phyloP scores from a whole-genome alignment of 2,888 invertebrate species.

The Lithosia quadra region DNA sequence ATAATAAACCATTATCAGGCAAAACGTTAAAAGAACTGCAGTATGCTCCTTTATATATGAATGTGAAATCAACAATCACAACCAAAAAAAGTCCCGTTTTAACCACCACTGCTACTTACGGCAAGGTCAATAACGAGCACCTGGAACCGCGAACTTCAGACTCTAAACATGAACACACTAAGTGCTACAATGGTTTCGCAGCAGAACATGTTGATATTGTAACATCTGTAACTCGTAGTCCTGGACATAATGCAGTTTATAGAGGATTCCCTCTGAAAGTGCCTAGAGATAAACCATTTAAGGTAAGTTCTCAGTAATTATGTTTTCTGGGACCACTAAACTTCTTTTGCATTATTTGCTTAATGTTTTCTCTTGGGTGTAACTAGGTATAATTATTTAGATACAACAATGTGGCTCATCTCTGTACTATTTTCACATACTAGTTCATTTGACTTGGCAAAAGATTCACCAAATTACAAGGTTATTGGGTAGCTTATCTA shows the following conservation, averaged over 20 bases:
- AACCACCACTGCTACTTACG: background rate
- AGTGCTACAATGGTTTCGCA: constrained; percentile 36
- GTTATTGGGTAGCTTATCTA: background rate
- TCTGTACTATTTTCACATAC: too few relatives aligned
- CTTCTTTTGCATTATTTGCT: background rate
- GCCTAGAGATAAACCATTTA: constrained; percentile 28
- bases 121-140: constrained; percentile 33
- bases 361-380: background rate
- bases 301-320: constrained; percentile 43
- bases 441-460: background rate
- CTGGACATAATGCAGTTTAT: constrained; percentile 54
- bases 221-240: constrained; percentile 46
- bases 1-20: background rate
- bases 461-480: background rate
- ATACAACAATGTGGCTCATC: background rate
- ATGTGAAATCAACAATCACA: background rate
- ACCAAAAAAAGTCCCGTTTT: background rate
- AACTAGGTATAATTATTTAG: background rate
- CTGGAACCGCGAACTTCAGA: constrained; percentile 53
- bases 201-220: constrained; percentile 51
- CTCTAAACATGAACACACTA: constrained; percentile 21
- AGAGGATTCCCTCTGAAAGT: constrained; percentile 37
- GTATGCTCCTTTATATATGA: constrained; percentile 52
- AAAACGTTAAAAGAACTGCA: constrained; percentile 40
- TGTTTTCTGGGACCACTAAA: background rate